Conservation (phyloP, 1,140 invertebrate genomes). For the Ceratosolen solmsi region DNA sequence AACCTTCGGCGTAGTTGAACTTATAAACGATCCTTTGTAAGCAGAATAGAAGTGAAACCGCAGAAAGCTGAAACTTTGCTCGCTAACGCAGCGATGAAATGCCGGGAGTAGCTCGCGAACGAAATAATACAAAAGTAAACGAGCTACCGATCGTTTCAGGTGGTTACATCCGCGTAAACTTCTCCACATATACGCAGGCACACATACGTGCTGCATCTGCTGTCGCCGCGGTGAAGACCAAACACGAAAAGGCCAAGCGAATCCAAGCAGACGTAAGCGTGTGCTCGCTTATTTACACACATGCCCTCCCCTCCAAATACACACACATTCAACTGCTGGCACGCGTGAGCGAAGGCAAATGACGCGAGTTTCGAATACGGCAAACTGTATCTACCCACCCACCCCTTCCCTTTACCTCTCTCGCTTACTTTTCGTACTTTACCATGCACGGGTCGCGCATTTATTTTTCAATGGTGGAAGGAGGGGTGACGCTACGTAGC, state of each 20-base stretch:
- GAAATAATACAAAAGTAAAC: slow-evolving; percentile 15
- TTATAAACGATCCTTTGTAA: neutral
- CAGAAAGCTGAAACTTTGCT: neutral
- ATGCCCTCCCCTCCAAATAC: neutral
- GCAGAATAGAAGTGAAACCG: neutral
- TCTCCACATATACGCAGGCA: neutral
- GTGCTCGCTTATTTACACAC: too few relatives aligned
- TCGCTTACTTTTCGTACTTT: neutral
- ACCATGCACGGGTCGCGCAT: neutral
- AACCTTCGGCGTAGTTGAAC: neutral
- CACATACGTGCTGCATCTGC: neutral
- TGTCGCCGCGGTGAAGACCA: neutral
- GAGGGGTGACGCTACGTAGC: neutral
- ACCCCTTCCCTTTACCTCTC: neutral
- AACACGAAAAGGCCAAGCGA: neutral
- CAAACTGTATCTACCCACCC: neutral
- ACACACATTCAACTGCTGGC: neutral
- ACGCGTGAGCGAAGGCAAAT: slow-evolving; percentile 8
- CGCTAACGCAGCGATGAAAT: neutral
- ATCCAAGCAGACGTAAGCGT: too few relatives aligned
- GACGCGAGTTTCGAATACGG: slow-evolving; percentile 20
- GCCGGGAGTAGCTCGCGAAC: neutral
- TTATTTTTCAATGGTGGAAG: slow-evolving; percentile 16
- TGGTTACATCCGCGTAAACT: neutral
- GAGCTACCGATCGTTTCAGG: neutral